Percentiles rank a stretch among this genome's conserved stretches.
These are phyloP conservation scores for Eubucco bourcierii DNA, from an alignment of 2,113 vertebrate genomes.

Conservation along the genomic window DNA sequence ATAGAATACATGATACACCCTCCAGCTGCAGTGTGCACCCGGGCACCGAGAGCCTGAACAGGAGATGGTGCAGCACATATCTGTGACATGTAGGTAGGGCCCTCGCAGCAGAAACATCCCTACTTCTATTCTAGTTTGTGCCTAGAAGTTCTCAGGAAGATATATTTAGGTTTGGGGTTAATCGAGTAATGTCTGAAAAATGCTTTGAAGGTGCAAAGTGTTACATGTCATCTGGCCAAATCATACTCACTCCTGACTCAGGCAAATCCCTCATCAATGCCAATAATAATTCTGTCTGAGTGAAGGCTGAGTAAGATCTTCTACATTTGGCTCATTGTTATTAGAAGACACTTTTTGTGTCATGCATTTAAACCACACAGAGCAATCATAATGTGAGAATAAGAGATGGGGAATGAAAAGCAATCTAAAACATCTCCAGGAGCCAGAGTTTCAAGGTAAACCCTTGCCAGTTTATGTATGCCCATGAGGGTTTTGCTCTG, in stretches of 20 bases:
- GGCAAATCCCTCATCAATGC: slow-evolving; percentile 32
- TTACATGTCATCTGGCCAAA: slow-evolving; percentile 48
- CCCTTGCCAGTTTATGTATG: neutral
- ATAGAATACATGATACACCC: neutral
- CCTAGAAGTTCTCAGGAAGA: slow-evolving; percentile 14
- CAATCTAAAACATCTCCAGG: neutral
- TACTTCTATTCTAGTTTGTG: neutral
- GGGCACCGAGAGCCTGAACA: neutral
- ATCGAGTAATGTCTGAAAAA: slow-evolving; percentile 44
- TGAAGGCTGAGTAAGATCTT: slow-evolving; percentile 44
- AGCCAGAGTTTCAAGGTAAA: neutral
- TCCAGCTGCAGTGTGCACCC: neutral
- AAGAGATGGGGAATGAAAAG: neutral
- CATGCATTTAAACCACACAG: slow-evolving; percentile 31
- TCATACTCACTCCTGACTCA: slow-evolving; percentile 52
- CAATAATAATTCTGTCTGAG: slow-evolving; percentile 54
- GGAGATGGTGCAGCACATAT: neutral
- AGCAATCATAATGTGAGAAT: neutral
- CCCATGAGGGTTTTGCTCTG: neutral
- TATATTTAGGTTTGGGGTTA: slow-evolving; percentile 38
- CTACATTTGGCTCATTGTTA: slow-evolving; percentile 35
- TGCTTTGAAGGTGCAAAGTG: slow-evolving; percentile 49
- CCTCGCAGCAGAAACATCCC: neutral
- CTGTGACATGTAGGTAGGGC: neutral
- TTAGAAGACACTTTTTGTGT: slow-evolving; percentile 28